Base-by-base conservation (phyloP, 64 coral and sea anemone genomes). In the Pocillopora verrucosa region DNA sequence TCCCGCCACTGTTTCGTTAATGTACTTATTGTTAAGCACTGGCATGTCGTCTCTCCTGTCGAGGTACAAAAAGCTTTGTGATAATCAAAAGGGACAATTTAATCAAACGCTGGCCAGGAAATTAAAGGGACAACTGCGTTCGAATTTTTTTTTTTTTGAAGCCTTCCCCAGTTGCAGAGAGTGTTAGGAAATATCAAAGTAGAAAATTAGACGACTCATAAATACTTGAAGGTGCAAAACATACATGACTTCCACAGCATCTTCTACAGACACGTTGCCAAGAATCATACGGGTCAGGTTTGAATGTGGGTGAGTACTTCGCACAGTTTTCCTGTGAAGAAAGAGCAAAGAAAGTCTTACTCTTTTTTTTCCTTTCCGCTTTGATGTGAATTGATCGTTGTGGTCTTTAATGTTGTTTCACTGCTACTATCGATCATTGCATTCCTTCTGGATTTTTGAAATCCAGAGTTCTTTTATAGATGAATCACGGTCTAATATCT, bases 231-330 rank as follows among this genome's bases (percentile, higher is more conserved):
- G 72, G 0, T 2, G 3, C 56, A 11, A 56, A 2, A 72, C 82
- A 72, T 68, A 85, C 82, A 65, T 56, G 13, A 85, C 56, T 41
- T 85, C 82, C 38, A 85, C 67, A 65, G 63, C 82, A 72, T 85
- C 82, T 24, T 36, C 35, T 12, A 57, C 64, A 51, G 82, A 70
- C 9, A 17, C 82, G n/a, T 85, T 72, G 16, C 65, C 65, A 56
- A 85, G 63, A 85, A 85, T 85, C 38, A 85, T 85, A 26, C 65
- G 67, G 20, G 82, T 85, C 19, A 85, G 63, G 61, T 72, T 85
- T n/a, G 63, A 85, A 16, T 85, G 11, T 16, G 82, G 10, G 61
- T 72, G 36, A 45, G 72, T 85, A 56, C 82, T 85, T 56, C 82
- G 82, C 5, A 72, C 45, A 45, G 68, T 25, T 25, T 85, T 85